Base-by-base conservation (phyloP, 2,113 vertebrate genomes). In the Nesogale talazaci region DNA sequence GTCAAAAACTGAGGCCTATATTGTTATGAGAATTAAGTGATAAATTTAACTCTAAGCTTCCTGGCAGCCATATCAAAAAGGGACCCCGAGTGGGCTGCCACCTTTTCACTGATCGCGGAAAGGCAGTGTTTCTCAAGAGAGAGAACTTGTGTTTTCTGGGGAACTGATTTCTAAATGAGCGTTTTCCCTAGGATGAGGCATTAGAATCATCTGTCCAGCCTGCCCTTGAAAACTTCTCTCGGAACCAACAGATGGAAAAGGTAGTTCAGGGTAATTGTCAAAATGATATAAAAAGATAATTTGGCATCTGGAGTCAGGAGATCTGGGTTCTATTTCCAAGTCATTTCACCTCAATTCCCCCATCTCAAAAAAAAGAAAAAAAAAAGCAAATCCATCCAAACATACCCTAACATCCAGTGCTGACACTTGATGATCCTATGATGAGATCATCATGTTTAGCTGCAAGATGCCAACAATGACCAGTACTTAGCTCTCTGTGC, bases 41-140 rank as follows among this genome's bases (percentile, higher is more conserved):
- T 96, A 83, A 67, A 67, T 94, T 94, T 87, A 94, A 52, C 57
- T 87, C 25, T 94, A 74, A 87, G 86, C 87, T 94, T 94, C 87
- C 91, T 88, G 85, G 93, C 72, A 91, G 78, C 88, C 85, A 8
- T 34, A 70, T 91, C 46, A 67, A 93, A 95, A 91, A 89, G 89
- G 78, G 91, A 90, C 87, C 38, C 16, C 3, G 29, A n/a, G 36
- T 69, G 61, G 70, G 59, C 74, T 90, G 31, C 84, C 78, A 81
- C 42, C 40, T 84, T 80, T 61, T 93, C 83, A 65, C 34, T 65
- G 61, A 89, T 31, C 59, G 86, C 82, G 61, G 23, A 87, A 61
- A 80, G 67, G 59, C 81, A 80, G 46, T 12, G 22, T 80, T 95
- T 72, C 38, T 79, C 29, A 65, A 65, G 77, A 74, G n/a, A 65